Evolutionary conservation across 2,113 vertebrate genomes (phyloP).

Genomic region (Tachuris rubrigastra): DNA sequence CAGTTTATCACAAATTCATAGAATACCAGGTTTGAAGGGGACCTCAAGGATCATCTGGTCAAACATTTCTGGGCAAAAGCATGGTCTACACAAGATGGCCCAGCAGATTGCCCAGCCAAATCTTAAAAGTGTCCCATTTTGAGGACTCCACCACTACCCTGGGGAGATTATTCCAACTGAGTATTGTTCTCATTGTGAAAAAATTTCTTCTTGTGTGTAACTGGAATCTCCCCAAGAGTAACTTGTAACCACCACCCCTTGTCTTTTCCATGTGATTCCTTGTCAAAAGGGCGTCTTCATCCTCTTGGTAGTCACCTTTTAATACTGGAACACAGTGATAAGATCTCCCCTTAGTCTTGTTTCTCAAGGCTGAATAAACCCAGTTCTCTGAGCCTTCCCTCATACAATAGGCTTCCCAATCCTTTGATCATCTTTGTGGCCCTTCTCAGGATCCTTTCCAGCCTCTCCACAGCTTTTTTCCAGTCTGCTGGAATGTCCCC

Average conservation of each 20-base stretch:
- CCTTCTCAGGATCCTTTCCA: background rate
- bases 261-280: background rate
- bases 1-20: background rate
- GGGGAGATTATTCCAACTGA: background rate
- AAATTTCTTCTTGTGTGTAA: background rate
- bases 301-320: background rate
- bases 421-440: background rate
- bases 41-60: background rate
- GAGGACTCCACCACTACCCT: background rate
- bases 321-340: background rate
- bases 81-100: background rate
- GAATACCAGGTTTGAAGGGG: background rate
- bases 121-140: background rate
- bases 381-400: background rate
- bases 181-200: background rate
- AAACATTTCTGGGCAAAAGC: background rate
- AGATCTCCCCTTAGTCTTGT: background rate
- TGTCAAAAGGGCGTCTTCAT: background rate
- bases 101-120: background rate
- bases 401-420: background rate
- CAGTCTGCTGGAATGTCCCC: background rate
- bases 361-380: background rate
- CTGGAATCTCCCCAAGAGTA: background rate
- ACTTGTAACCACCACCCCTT: background rate
- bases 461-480: background rate